These are phyloP conservation scores for Callithrix jacchus DNA, from an alignment of 2,113 vertebrate genomes.

Conservation along the genomic window DNA sequence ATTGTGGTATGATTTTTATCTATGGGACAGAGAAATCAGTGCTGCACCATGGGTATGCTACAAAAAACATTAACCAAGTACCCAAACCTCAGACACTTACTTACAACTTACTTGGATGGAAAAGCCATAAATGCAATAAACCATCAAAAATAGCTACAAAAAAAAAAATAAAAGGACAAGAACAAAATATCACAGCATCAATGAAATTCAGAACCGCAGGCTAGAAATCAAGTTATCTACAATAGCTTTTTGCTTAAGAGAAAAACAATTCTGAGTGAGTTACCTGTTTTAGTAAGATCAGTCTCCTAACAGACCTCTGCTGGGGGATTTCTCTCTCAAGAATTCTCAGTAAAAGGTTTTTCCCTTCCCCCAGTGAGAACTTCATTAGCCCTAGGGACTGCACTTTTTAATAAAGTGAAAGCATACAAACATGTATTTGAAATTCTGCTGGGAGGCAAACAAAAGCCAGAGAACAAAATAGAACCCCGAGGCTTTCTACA, in stretches of 20 bases:
- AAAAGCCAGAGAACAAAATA: not conserved
- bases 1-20: constrained; percentile 89
- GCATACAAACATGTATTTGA: not conserved
- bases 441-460: not conserved
- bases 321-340: not conserved
- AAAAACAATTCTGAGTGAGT: not conserved
- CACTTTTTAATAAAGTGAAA: not conserved
- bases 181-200: not conserved
- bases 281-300: not conserved
- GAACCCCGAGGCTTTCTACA: not conserved
- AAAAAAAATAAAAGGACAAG: not conserved
- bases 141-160: not conserved
- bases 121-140: not conserved
- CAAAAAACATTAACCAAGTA: constrained; percentile 1
- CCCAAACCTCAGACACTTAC: not conserved
- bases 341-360: not conserved
- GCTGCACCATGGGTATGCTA: not conserved
- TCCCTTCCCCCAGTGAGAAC: not conserved
- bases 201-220: not conserved
- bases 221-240: not conserved
- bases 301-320: not conserved
- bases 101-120: not conserved
- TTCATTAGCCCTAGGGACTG: not conserved
- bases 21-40: constrained; percentile 71
- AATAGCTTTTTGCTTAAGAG: not conserved